Base-by-base conservation (phyloP, 2,888 invertebrate genomes). In the Drosophila anomalata region DNA sequence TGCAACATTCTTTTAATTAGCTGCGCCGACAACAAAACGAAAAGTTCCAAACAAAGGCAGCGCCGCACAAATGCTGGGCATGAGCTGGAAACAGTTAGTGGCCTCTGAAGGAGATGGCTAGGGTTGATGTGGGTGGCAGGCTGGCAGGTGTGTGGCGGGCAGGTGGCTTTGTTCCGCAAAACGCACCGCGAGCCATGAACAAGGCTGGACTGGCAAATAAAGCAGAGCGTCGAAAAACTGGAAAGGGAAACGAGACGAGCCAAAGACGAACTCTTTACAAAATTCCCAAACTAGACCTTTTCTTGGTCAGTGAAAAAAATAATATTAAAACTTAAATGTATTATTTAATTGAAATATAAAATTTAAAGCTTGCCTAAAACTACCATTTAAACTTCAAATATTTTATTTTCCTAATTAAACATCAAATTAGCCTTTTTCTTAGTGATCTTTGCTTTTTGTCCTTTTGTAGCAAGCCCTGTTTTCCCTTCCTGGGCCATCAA, bases 1-100 rank as follows among this genome's bases (percentile, higher is more conserved):
- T 72, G 70, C 77, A 77, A 79, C 79, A 63, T 73, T 65, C 63
- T 82, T 88, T 84, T 84, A 88, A 88, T 84, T 88, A 86, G 83
- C 86, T 75, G 71, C 70, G 48, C 68, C 73, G 53, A 72, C 74
- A 70, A 56, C 62, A 65, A 61, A 72, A 67, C 62, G 71, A 78
- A 78, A 76, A 46, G 67, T 65, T 65, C 22, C 63, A 47, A 65
- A 65, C 63, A 65, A 57, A 74, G 54, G 55, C 48, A 17, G 46
- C 33, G 39, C 51, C 39, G 53, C 60, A 73, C 77, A 82, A 68
- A 59, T 57, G 61, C 55, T 61, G 20, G 59, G 20, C 60, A 68
- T 65, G 46, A 26, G 46, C 20, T 36, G 22, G 65, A 67, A 82
- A 66, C 72, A 51, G 50, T 48, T 54, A 24, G 58, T 50, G 63